Evolutionary conservation across 2,888 invertebrate species (phyloP), one percentile per base, ranked within the genome.

Genomic region (Junonia oenone): DNA sequence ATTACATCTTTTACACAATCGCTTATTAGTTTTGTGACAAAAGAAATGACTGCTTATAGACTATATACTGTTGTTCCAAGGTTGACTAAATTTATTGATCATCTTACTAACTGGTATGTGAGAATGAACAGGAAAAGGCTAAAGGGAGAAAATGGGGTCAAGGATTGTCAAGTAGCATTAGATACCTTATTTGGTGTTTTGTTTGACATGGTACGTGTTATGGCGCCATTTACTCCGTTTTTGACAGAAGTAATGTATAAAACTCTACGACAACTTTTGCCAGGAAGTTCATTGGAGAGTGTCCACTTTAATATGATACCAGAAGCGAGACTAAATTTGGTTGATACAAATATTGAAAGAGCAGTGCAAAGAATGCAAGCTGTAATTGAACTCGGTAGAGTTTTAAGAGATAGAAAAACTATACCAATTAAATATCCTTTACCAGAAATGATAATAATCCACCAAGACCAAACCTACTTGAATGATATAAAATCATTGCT

Each of bases 91-190:
- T 99, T 98, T 81, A 97, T 99, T 64, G 99, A 99, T 75, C 97
- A 99, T 75, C 92, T 99, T 2, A 99, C 99, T 26, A 99, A 99
- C 81, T 99, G 99, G 98, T 99, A 99, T 79, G 98, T 99, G 27
- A 92, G 99, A 62, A 96, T 99, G 94, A 99, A 99, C 81, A 93
- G 99, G 55, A 96, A 94, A 69, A 92, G 99, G 50, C 93, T 99
- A 59, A 99, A 99, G 91, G 99, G 99, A 37, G 98, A 98, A 73
- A 91, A 91, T 63, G 97, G 97, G 0, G 76, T 91, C 2, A 91
- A 93, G 27, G 98, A 99, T 73, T 97, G 97, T 72, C 92, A 93
- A 59, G 91, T 93, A 54, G 97, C 99, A 0, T 83, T 99, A 53
- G 94, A 96, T 65, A 97, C 99, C 0, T 91, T 99, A 6, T 98